A percentile compares a stretch with the other conserved stretches of the same genome.
Conservation (phyloP, 2,797 vertebrate species). For the Australoheros facetus region DNA sequence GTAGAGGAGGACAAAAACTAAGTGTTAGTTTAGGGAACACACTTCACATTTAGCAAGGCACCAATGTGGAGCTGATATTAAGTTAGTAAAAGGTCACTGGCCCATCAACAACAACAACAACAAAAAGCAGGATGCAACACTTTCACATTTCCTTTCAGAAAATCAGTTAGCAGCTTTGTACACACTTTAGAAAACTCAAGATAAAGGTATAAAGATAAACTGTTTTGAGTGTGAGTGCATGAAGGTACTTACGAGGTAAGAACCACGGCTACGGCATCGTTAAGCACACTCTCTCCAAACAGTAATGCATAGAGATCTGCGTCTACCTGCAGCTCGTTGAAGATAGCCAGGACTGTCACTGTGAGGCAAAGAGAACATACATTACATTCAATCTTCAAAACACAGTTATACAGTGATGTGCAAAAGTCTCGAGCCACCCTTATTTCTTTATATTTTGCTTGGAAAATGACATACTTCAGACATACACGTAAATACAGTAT, state of each 20-base stretch:
- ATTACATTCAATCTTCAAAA: neutral
- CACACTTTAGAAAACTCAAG: neutral
- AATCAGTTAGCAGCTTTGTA: neutral
- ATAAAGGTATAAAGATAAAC: neutral
- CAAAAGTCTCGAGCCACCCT: neutral
- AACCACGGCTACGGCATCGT: constrained; percentile 96
- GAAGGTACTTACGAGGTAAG: constrained; percentile 92
- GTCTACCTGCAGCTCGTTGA: constrained; percentile 97
- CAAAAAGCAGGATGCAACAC: neutral
- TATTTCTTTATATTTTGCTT: neutral
- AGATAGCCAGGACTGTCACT: constrained; percentile 98
- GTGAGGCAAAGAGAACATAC: constrained; percentile 51
- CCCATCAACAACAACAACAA: neutral
- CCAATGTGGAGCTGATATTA: constrained; percentile 15
- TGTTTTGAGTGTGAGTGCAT: neutral
- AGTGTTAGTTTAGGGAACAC: constrained; percentile 25
- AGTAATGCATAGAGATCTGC: constrained; percentile 95
- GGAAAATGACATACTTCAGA: neutral
- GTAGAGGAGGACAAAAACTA: constrained; percentile 25
- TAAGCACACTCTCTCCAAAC: constrained; percentile 97
- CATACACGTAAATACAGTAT: neutral
- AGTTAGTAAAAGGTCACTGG: constrained; percentile 23
- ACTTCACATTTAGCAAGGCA: neutral
- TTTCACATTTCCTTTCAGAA: neutral
- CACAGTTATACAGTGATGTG: neutral